These are phyloP conservation scores for Drosophila hamatofila DNA, from an alignment of 2,888 invertebrate species.

Conservation along the genomic window DNA sequence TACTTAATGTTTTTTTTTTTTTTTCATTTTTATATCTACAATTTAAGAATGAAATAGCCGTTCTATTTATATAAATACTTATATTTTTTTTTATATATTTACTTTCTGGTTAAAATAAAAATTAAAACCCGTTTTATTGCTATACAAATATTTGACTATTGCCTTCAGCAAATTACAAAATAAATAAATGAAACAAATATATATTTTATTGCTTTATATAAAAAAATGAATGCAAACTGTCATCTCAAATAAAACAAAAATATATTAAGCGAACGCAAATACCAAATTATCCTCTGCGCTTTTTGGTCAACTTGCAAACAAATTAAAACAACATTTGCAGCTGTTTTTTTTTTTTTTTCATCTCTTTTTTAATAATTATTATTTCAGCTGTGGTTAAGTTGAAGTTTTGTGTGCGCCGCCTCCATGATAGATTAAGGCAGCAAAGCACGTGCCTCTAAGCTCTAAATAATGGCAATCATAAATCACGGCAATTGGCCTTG, in stretches of 20 bases:
- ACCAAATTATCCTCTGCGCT: background rate
- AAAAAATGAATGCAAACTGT: background rate
- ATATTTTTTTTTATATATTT: background rate
- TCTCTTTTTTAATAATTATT: conserved; percentile 13
- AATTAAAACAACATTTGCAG: conserved; percentile 44
- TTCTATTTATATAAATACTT: too few relatives aligned
- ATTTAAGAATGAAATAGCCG: background rate
- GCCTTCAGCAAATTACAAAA: background rate
- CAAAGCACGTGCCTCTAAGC: conserved; percentile 62
- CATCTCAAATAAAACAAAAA: background rate
- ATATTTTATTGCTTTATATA: background rate
- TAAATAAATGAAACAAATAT: background rate
- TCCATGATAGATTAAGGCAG: conserved; percentile 41
- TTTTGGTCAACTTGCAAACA: conserved; percentile 19
- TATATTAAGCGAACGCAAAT: background rate
- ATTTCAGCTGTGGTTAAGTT: conserved; percentile 7
- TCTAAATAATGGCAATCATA: conserved; percentile 65
- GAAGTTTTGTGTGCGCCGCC: conserved; percentile 8
- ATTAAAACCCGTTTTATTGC: background rate
- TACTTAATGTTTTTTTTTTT: background rate
- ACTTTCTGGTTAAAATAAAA: too few relatives aligned
- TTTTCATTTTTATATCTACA: background rate
- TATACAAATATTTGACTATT: background rate
- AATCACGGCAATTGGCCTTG: conserved; percentile 67
- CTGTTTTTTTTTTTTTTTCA: background rate